Evolutionary conservation across 1,140 invertebrate genomes (phyloP).

Genomic region (Rhagoletis zephyria): DNA sequence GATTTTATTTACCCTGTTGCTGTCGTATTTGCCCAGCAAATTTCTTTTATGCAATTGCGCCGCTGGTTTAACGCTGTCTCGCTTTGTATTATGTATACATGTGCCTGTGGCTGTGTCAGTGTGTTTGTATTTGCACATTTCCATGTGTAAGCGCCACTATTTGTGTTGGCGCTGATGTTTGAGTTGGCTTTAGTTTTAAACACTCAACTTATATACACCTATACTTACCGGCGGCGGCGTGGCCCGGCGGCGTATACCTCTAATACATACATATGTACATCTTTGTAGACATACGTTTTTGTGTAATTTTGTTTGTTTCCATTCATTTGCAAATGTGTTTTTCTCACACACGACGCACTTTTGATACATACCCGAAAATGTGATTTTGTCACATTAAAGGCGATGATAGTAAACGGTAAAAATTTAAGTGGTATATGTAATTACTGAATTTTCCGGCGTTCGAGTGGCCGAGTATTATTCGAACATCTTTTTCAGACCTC

Average conservation of each 20-base stretch:
- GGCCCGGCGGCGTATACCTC: too few species aligned
- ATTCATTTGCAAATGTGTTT: conserved; percentile 26
- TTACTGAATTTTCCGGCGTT: too few species aligned
- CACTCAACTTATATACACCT: not conserved
- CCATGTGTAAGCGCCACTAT: conserved; percentile 4
- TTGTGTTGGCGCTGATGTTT: not conserved
- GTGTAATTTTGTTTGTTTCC: not conserved
- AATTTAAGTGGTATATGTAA: too few species aligned
- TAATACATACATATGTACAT: not conserved
- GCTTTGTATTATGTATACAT: conserved; percentile 25
- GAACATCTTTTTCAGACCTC: too few species aligned
- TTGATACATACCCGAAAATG: too few species aligned
- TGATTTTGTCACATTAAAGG: not conserved
- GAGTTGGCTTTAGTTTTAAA: conserved; percentile 39
- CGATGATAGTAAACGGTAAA: too few species aligned
- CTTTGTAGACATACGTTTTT: not conserved
- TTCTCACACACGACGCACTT: not conserved
- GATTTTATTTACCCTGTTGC: conserved; percentile 51
- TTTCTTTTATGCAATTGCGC: conserved; percentile 52
- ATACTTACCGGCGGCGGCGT: too few species aligned
- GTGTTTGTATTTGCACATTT: conserved; percentile 19
- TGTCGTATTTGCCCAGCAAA: conserved; percentile 46
- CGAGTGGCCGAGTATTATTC: too few species aligned
- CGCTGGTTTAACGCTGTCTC: conserved; percentile 47
- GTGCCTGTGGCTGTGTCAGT: not conserved